A percentile compares a stretch with the other conserved stretches of the same genome.
Conservation (phyloP, 92 coral and sea anemone species). For the Blastomussa wellsi region DNA sequence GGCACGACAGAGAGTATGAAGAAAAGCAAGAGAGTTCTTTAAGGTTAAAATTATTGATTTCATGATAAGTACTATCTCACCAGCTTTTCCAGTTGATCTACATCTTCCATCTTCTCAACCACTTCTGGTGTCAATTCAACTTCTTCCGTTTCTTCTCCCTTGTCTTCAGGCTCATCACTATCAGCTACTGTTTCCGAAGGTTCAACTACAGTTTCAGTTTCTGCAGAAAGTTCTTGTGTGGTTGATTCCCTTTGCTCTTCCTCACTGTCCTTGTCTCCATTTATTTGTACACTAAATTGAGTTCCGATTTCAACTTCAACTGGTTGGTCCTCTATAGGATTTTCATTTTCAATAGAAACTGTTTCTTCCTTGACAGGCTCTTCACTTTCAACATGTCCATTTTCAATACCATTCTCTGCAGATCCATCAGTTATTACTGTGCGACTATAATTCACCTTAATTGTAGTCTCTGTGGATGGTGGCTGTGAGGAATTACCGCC, state of each 20-base stretch:
- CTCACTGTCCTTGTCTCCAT: constrained; percentile 26
- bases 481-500: constrained; percentile 18
- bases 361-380: constrained; percentile 40
- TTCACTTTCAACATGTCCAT: constrained; percentile 54
- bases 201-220: constrained; percentile 35
- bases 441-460: constrained; percentile 20
- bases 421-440: constrained; percentile 23
- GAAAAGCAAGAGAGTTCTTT: too few relatives aligned
- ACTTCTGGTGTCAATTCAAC: constrained; percentile 73
- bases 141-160: constrained; percentile 51
- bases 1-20: too few relatives aligned
- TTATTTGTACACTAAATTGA: constrained; percentile 17
- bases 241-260: constrained; percentile 19
- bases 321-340: constrained; percentile 18
- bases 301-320: constrained; percentile 22
- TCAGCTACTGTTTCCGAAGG: constrained; percentile 42
- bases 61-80: constrained; percentile 41
- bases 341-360: constrained; percentile 38
- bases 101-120: constrained; percentile 82
- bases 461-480: constrained; percentile 10
- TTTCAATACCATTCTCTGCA: constrained; percentile 58
- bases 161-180: constrained; percentile 34
- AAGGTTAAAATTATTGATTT: too few relatives aligned
- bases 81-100: constrained; percentile 80
- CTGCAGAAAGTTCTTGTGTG: constrained; percentile 29